These are phyloP conservation scores for Apodemia mormo DNA, from an alignment of 2,888 invertebrate genomes.

Conservation along the genomic window DNA sequence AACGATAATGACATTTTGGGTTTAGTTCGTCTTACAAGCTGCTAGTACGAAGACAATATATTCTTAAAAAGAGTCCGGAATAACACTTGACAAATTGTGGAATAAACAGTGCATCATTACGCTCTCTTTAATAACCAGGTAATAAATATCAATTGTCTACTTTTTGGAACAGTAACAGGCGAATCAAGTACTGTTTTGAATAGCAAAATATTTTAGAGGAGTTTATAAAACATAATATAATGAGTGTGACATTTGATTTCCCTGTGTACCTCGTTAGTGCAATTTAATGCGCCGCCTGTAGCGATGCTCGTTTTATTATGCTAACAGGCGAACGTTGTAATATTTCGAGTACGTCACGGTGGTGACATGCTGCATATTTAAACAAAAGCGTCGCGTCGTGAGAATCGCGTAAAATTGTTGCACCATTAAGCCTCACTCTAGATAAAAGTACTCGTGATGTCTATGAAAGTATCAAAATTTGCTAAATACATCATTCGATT, in stretches of 20 bases:
- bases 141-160: neutral
- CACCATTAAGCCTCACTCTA: constrained; percentile 58
- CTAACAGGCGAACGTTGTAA: constrained; percentile 70
- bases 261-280: constrained; percentile 48
- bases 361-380: constrained; percentile 73
- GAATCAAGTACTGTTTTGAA: neutral
- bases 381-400: constrained; percentile 55
- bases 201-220: constrained; percentile 6
- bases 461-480: constrained; percentile 22
- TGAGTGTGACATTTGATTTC: constrained; percentile 47
- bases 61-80: no score
- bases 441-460: constrained; percentile 38
- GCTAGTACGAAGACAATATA: no score
- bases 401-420: constrained; percentile 57
- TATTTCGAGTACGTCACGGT: constrained; percentile 72
- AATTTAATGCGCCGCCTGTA: constrained; percentile 64
- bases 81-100: no score
- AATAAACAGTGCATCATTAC: no score
- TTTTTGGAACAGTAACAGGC: neutral
- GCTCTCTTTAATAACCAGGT: no score
- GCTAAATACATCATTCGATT: constrained; percentile 1
- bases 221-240: constrained; percentile 39
- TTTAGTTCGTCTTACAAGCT: no score
- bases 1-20: no score
- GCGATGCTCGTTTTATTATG: constrained; percentile 73